A percentile compares a stretch with the other conserved stretches of the same genome.
Conservation (phyloP, 2,797 vertebrate species). For the Hipposideros larvatus region DNA sequence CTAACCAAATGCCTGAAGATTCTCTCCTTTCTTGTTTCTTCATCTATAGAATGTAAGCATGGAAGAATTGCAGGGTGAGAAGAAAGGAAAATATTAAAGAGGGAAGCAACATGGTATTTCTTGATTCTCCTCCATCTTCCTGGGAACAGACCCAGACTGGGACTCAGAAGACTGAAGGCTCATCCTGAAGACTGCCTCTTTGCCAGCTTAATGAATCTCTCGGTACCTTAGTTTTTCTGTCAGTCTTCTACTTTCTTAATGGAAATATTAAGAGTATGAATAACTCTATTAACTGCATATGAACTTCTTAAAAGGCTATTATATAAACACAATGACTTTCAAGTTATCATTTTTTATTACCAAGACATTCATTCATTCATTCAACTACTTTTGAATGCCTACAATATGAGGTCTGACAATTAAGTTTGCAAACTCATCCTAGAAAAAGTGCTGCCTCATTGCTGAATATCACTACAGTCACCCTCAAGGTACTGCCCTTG, state of each 20-base stretch:
- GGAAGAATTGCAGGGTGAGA: background rate
- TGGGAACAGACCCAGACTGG: background rate
- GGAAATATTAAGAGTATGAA: background rate
- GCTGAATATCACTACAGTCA: too few species aligned
- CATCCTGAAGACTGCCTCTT: background rate
- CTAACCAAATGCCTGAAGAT: background rate
- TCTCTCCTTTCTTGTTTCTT: background rate
- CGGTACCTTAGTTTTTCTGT: background rate
- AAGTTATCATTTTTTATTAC: slow-evolving; percentile 7
- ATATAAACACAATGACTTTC: background rate
- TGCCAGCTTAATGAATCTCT: background rate
- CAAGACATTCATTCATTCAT: background rate
- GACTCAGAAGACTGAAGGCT: background rate
- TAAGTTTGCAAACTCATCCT: too few species aligned
- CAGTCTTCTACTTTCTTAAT: slow-evolving; percentile 7
- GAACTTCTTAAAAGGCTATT: background rate
- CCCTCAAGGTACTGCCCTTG: too few species aligned
- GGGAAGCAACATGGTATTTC: background rate
- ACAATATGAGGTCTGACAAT: too few species aligned
- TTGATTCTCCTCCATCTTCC: background rate
- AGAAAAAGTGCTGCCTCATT: too few species aligned
- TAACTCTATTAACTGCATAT: background rate
- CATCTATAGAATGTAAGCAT: background rate
- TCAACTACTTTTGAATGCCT: background rate
- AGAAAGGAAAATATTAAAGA: background rate